Conservation (phyloP, 2,113 vertebrate genomes). For the Sphaerodactylus townsendi region DNA sequence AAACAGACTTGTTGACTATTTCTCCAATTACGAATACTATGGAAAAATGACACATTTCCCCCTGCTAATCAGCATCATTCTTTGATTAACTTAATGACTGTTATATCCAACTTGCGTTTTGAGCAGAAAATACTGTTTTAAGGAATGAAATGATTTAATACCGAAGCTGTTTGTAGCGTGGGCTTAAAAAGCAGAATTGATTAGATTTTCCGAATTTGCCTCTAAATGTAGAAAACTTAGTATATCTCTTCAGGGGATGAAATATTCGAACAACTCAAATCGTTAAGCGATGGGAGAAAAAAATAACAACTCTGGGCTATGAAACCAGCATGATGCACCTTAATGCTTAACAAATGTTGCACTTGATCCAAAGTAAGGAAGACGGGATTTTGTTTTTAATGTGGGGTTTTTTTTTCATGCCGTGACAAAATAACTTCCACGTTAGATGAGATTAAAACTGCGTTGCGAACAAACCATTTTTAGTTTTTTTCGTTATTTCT, state of each 20-base stretch:
- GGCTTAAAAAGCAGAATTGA: constrained; percentile 14
- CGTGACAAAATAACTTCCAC: neutral
- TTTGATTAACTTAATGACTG: neutral
- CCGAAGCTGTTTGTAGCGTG: neutral
- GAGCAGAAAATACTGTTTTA: constrained; percentile 5
- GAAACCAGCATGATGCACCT: constrained; percentile 19
- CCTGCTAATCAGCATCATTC: constrained; percentile 29
- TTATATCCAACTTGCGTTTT: neutral
- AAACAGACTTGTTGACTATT: neutral
- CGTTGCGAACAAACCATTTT: neutral
- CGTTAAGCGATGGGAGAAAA: neutral
- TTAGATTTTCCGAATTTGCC: neutral
- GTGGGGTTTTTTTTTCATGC: constrained; percentile 1
- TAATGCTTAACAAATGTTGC: neutral
- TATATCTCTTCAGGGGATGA: constrained; percentile 8
- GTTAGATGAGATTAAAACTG: neutral
- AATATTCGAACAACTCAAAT: neutral
- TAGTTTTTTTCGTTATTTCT: neutral
- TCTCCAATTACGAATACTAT: neutral
- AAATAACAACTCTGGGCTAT: neutral
- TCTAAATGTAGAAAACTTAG: neutral
- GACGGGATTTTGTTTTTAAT: neutral
- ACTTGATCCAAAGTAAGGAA: neutral
- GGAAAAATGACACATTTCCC: neutral
- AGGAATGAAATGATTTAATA: constrained; percentile 21